These are phyloP conservation scores for Tarsius wallacei DNA, from an alignment of 2,797 vertebrate species.

Conservation along the genomic window DNA sequence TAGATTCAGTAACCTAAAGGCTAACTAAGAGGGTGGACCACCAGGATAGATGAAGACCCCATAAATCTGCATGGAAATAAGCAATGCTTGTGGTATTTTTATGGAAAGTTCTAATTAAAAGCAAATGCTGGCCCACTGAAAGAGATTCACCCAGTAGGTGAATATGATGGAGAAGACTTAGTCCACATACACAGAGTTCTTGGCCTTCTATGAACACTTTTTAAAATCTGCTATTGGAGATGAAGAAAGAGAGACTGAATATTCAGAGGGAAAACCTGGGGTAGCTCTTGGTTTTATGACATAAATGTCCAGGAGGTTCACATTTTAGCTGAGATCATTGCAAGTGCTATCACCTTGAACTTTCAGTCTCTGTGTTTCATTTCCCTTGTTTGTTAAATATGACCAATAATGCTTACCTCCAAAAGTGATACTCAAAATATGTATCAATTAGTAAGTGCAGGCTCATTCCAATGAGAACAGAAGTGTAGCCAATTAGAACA, in stretches of 20 bases:
- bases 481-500: not conserved
- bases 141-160: not conserved
- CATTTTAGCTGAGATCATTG: not conserved
- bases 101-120: not conserved
- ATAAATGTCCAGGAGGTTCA: not conserved
- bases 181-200: not conserved
- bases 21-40: not conserved
- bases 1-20: not conserved
- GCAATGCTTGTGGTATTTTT: not conserved
- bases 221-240: not conserved
- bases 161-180: not conserved
- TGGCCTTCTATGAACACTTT: not conserved
- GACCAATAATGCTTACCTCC: not conserved
- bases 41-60: not conserved
- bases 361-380: not conserved
- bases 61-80: not conserved
- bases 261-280: not conserved
- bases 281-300: not conserved
- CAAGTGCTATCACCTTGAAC: not conserved
- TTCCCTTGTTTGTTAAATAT: conserved; percentile 7
- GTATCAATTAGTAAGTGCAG: not conserved
- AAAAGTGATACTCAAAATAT: not conserved
- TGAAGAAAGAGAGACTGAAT: not conserved
- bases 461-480: not conserved
- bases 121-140: not conserved